These are phyloP conservation scores for Cinara cedri DNA, from an alignment of 2,888 invertebrate species.

Conservation along the genomic window DNA sequence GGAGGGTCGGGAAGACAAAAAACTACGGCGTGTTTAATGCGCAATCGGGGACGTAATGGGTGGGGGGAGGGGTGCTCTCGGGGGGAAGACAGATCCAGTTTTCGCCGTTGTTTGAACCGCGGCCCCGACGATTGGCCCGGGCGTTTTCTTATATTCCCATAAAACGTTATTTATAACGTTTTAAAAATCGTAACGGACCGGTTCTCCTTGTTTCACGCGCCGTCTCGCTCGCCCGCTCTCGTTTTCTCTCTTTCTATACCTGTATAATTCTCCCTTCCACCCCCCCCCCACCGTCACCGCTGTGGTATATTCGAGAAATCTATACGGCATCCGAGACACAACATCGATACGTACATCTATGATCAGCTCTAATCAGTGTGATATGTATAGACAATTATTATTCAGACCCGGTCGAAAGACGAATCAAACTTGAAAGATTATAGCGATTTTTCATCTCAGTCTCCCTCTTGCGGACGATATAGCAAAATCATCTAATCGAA, in stretches of 20 bases:
- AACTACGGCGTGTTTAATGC: slow-evolving; percentile 46
- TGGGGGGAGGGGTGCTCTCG: slow-evolving; percentile 37
- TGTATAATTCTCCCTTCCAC: neutral
- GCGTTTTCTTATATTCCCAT: slow-evolving; percentile 56
- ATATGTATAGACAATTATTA: no score
- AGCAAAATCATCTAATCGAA: no score
- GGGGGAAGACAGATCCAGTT: slow-evolving; percentile 51
- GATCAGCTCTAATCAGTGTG: no score
- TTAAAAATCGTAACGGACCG: slow-evolving; percentile 56
- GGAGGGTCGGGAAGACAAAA: slow-evolving; percentile 51
- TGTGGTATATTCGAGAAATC: slow-evolving; percentile 1
- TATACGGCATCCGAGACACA: neutral
- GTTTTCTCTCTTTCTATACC: neutral
- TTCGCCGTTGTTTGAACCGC: slow-evolving; percentile 35
- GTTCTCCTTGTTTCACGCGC: slow-evolving; percentile 38
- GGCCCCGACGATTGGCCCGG: slow-evolving; percentile 48
- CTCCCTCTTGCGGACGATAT: no score
- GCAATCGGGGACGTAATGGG: slow-evolving; percentile 38
- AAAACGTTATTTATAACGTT: slow-evolving; percentile 57
- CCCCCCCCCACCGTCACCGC: neutral
- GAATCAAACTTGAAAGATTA: no score
- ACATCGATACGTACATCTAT: no score
- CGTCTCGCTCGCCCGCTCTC: neutral
- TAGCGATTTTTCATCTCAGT: no score
- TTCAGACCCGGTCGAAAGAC: no score